These are phyloP conservation scores for Drosophila parabipectinata DNA, from an alignment of 1,140 invertebrate genomes.

Conservation along the genomic window DNA sequence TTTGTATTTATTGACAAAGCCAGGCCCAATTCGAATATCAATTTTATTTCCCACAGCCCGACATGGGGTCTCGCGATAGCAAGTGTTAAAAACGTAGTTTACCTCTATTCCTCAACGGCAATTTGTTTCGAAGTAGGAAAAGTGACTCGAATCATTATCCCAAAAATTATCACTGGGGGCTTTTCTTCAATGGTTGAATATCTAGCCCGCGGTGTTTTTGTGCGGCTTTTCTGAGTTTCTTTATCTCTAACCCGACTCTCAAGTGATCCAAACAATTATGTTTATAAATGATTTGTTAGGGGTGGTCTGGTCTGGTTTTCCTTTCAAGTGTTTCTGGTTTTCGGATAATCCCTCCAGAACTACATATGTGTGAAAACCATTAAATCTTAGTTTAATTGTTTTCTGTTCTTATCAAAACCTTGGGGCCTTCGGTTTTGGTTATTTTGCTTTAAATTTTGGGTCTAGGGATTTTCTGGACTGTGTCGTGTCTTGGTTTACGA, in stretches of 20 bases:
- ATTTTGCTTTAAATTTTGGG: slow-evolving; percentile 11
- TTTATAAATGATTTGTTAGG: slow-evolving; percentile 77
- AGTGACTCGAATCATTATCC: slow-evolving; percentile 34
- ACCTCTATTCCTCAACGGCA: slow-evolving; percentile 27
- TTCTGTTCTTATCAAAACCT: slow-evolving; percentile 52
- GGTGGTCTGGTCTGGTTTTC: slow-evolving; percentile 55
- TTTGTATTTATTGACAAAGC: slow-evolving; percentile 68
- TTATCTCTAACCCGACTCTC: slow-evolving; percentile 41
- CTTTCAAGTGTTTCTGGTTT: slow-evolving; percentile 8
- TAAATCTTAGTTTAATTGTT: slow-evolving; percentile 65
- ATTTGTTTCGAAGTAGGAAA: slow-evolving; percentile 57
- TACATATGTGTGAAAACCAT: slow-evolving; percentile 70
- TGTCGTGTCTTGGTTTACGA: slow-evolving; percentile 52
- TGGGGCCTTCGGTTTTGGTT: slow-evolving; percentile 23
- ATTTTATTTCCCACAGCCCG: slow-evolving; percentile 11
- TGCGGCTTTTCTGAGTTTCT: slow-evolving; percentile 28
- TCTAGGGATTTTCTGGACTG: slow-evolving; percentile 5
- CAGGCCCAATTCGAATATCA: slow-evolving; percentile 7
- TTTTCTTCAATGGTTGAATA: slow-evolving; percentile 45
- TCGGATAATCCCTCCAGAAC: slow-evolving; percentile 59
- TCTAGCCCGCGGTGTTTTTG: slow-evolving; percentile 63
- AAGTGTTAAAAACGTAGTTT: slow-evolving; percentile 79
- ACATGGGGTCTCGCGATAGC: slow-evolving; percentile 34
- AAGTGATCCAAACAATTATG: slow-evolving; percentile 68
- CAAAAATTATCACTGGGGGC: slow-evolving; percentile 26